phyloP scores from a whole-genome alignment of 2,888 invertebrate species.

The Epirrita christyi region DNA sequence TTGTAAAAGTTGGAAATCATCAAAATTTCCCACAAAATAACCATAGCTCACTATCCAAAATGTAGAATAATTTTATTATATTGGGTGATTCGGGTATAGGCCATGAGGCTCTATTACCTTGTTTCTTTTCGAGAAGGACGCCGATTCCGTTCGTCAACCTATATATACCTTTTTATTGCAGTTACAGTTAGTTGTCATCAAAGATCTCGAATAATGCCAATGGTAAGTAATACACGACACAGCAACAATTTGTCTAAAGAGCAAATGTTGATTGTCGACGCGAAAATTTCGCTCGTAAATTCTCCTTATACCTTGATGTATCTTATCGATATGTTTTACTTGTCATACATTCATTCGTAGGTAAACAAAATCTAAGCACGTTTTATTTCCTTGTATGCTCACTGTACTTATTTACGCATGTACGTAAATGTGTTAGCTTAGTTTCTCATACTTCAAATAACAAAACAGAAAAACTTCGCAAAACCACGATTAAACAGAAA shows the following conservation, averaged over 20 bases:
- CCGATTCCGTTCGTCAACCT: too few relatives aligned
- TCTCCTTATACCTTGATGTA: slow-evolving; percentile 37
- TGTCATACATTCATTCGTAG: slow-evolving; percentile 14
- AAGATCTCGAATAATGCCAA: slow-evolving; percentile 29
- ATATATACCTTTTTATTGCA: slow-evolving; percentile 31
- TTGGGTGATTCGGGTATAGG: too few relatives aligned
- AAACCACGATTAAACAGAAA: slow-evolving; percentile 36
- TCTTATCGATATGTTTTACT: slow-evolving; percentile 19
- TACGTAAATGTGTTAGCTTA: neutral
- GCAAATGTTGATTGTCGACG: slow-evolving; percentile 42
- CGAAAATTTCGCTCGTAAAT: slow-evolving; percentile 33
- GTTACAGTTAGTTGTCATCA: slow-evolving; percentile 26
- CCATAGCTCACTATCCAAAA: too few relatives aligned
- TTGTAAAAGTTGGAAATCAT: too few relatives aligned
- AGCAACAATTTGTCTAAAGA: slow-evolving; percentile 43
- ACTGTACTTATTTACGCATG: slow-evolving; percentile 3
- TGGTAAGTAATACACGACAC: slow-evolving; percentile 27
- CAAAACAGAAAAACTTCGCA: slow-evolving; percentile 27
- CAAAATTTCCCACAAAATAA: too few relatives aligned
- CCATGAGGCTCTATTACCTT: too few relatives aligned
- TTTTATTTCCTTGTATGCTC: slow-evolving; percentile 18
- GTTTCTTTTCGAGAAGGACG: too few relatives aligned
- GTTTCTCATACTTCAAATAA: slow-evolving; percentile 18
- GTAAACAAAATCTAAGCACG: slow-evolving; percentile 12
- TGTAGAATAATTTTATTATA: too few relatives aligned